Evolutionary conservation across 2,113 vertebrate species (phyloP), one percentile per base, ranked within the genome.

Genomic region (Dromaius novaehollandiae): DNA sequence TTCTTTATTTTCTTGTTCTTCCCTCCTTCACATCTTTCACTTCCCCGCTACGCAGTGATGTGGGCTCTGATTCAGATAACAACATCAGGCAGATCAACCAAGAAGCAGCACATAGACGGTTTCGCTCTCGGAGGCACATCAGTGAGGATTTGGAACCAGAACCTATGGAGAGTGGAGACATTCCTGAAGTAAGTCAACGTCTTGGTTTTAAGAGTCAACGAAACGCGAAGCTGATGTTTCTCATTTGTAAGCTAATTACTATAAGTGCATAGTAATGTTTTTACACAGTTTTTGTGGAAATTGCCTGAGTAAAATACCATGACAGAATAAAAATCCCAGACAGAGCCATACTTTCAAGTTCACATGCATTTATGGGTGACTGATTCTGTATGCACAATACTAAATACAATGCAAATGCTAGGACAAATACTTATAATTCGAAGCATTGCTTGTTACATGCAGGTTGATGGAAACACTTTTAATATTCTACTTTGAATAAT

Each of bases 141-240:
- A 99, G 99, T 3, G 99, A 99, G 97, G 99, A 99, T 94, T 88
- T 99, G 75, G 99, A 99, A 76, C 99, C 99, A 0, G 99, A 99
- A 51, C 98, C 99, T 16, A 9, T 98, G 7, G 99, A 99, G 51
- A 97, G 97, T 2, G 98, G 98, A 32, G 99, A 99, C 42, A 82
- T 98, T 63, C 98, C 99, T 7, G 99, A 99, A 95, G 99, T 99
- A 96, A 32, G 97, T 22, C 9, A 24, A 7, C 13, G 36, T 8
- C 60, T 25, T 16, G 42, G 40, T 2, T 30, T 44, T 25, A 3
- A 32, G 48, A 20, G 34, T 28, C 38, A 50, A 15, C 21, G 30
- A 0, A 65, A 11, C 26, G 50, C 16, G 0, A 14, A 50, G 26
- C 26, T 42, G 50, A 38, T 4, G 25, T 55, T 63, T 36, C n/a